Conservation (phyloP, 2,888 invertebrate genomes). For the Eupithecia abbreviata region DNA sequence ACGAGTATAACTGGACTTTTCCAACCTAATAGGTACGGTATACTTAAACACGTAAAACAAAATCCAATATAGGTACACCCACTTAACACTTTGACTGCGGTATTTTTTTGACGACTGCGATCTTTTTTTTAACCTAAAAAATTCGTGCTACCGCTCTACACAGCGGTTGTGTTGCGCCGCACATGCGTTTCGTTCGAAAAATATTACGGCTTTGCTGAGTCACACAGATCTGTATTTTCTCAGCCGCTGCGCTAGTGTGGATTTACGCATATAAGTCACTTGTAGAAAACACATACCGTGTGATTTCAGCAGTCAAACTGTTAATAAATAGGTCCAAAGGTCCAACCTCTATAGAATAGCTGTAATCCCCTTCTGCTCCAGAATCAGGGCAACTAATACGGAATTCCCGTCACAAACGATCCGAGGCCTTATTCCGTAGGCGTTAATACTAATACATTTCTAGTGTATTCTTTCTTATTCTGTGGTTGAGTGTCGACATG, state of each 20-base stretch:
- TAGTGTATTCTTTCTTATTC: conserved; percentile 41
- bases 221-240: too few relatives aligned
- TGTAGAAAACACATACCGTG: too few relatives aligned
- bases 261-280: too few relatives aligned
- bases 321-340: conserved; percentile 4
- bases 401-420: conserved; percentile 72
- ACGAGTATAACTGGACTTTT: neutral
- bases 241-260: too few relatives aligned
- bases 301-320: too few relatives aligned
- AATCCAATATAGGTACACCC: neutral
- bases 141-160: too few relatives aligned
- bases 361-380: conserved; percentile 39
- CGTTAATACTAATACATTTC: conserved; percentile 81
- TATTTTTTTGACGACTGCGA: too few relatives aligned
- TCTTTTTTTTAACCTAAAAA: too few relatives aligned
- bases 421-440: conserved; percentile 69
- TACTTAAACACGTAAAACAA: neutral
- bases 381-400: conserved; percentile 59
- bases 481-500: conserved; percentile 67
- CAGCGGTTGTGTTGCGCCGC: too few relatives aligned
- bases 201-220: too few relatives aligned
- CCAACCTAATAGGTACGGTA: neutral
- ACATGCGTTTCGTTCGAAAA: too few relatives aligned
- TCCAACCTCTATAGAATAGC: conserved; percentile 33
- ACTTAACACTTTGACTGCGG: too few relatives aligned